Evolutionary conservation across 2,113 vertebrate genomes (phyloP).

Genomic region (Struthio camelus): DNA sequence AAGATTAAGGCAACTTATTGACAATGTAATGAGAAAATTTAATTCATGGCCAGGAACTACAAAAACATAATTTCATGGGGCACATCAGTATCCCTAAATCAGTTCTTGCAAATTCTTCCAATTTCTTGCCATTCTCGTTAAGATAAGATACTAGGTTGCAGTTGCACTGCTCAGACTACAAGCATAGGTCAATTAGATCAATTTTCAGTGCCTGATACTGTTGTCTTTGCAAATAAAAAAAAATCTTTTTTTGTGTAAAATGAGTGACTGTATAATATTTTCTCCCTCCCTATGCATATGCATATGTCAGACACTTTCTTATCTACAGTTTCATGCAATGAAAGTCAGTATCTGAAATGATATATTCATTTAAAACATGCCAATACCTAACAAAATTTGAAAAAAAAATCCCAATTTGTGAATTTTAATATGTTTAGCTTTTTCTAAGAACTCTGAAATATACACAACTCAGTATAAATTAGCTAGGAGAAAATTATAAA

Average conservation of each 20-base stretch:
- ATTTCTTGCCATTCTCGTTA: background rate
- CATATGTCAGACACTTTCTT: background rate
- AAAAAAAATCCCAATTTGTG: background rate
- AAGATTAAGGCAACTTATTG: slow-evolving; percentile 15
- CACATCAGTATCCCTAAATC: background rate
- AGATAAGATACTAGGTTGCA: background rate
- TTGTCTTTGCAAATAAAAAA: background rate
- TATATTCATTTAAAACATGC: background rate
- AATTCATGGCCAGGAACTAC: slow-evolving; percentile 5
- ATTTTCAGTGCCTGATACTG: background rate
- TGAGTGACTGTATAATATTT: background rate
- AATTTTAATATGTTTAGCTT: background rate
- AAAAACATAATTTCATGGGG: background rate
- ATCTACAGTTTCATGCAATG: background rate
- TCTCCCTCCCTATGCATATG: background rate
- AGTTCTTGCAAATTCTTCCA: background rate
- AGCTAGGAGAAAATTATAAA: background rate
- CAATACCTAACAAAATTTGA: background rate
- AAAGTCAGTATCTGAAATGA: background rate
- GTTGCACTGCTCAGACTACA: background rate
- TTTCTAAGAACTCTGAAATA: background rate
- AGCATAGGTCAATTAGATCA: background rate
- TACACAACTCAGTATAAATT: background rate
- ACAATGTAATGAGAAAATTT: slow-evolving; percentile 34
- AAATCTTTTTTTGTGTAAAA: background rate